Evolutionary conservation across 2,113 vertebrate genomes (phyloP).

Genomic region (Elanus axillaris): DNA sequence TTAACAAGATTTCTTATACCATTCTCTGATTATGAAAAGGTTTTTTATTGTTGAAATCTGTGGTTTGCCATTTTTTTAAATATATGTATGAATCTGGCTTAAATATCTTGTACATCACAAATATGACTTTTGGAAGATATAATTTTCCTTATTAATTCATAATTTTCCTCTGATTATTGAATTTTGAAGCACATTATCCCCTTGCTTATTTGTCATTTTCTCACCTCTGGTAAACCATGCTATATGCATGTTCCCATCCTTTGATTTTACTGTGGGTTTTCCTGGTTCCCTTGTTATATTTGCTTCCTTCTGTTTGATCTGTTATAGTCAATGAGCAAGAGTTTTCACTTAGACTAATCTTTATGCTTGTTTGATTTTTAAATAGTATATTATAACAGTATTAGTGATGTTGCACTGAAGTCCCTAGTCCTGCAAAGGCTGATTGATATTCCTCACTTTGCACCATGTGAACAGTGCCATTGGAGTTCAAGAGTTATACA

Average conservation of each 20-base stretch:
- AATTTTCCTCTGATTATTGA: not conserved
- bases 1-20: constrained; percentile 9
- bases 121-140: not conserved
- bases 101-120: not conserved
- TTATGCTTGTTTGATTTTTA: not conserved
- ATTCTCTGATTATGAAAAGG: not conserved
- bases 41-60: not conserved
- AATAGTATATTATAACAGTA: not conserved
- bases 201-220: not conserved
- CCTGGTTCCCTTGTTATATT: not conserved
- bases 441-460: not conserved
- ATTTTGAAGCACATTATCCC: not conserved
- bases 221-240: not conserved
- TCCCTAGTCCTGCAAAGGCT: not conserved
- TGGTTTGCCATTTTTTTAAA: not conserved
- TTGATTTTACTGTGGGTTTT: not conserved
- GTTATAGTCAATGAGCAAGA: not conserved
- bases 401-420: not conserved
- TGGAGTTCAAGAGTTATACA: not conserved
- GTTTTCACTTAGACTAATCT: not conserved
- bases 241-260: not conserved
- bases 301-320: not conserved
- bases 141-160: not conserved
- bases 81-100: not conserved
- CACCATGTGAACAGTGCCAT: not conserved